Percentiles rank a stretch among this genome's conserved stretches.
phyloP scores from a whole-genome alignment of 1,140 invertebrate species.

The Lamellibrachia luymesi region DNA sequence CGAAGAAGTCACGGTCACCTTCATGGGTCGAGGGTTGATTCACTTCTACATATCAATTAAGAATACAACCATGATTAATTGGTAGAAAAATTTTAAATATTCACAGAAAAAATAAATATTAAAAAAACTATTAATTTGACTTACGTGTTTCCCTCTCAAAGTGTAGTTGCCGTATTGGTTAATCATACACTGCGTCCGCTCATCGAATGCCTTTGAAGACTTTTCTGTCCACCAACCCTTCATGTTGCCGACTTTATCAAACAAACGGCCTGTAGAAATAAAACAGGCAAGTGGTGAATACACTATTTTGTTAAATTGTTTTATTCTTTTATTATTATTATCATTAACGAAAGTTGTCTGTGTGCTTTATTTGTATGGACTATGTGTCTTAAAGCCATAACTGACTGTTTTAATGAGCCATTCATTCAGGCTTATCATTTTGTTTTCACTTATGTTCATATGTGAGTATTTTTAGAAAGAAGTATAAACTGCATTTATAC shows the following conservation, averaged over 20 bases:
- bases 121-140: background rate
- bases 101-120: background rate
- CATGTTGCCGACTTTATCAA: constrained; percentile 50
- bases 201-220: constrained; percentile 36
- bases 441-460: background rate
- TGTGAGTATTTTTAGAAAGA: background rate
- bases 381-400: no score
- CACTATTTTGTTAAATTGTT: background rate
- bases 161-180: constrained; percentile 43
- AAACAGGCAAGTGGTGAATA: background rate
- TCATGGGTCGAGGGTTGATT: background rate
- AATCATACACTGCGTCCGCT: constrained; percentile 42
- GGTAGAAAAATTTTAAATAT: no score
- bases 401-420: background rate
- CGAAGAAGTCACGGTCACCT: background rate
- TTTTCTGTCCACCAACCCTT: constrained; percentile 55
- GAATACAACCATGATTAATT: background rate
- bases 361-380: background rate
- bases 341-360: background rate
- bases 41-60: background rate
- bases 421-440: background rate
- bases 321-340: background rate
- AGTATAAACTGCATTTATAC: background rate
- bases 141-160: constrained; percentile 23
- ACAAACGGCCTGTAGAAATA: constrained; percentile 38